Base-by-base conservation (phyloP, 2,113 vertebrate genomes). In the Grammomys surdaster region DNA sequence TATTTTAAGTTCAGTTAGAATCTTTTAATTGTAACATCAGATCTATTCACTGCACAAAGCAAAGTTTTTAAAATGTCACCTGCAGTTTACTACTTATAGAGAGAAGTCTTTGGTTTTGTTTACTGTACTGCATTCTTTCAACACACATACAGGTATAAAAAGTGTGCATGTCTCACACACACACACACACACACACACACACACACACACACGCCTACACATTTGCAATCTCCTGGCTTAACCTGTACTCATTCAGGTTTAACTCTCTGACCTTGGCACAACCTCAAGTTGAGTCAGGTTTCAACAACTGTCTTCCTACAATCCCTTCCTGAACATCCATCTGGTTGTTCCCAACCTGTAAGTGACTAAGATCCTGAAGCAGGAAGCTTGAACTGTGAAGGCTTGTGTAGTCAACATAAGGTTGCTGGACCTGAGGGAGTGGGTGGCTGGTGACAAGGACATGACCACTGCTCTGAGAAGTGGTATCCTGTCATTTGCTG, bases 321-420 rank as follows among this genome's bases (percentile, higher is more conserved):
- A 75, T 56, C 8, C 5, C 26, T 22, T 17, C 14, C 26, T 73
- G 67, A 24, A 26, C 33, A 54, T 1, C 40, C 26, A 1, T 1
- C 19, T 6, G 1, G 11, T 16, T 65, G 0, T 65, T 43, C n/a
- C 36, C n/a, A 65, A 19, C 8, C 28, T 28, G n/a, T 11, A 56
- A 46, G 46, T 31, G 43, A 70, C 58, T 70, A 70, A 70, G 33
- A 26, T n/a, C 67, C 67, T 13, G 8, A n/a, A 46, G 26, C 8
- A n/a, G 17, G 8, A 48, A 90, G 26, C 11, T 16, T 9, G 31
- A 54, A 7, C 7, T 10, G 1, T 28, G 24, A n/a, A 36, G n/a
- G 4, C 13, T 5, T 48, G 5, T 10, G 43, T 7, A 16, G 7
- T 3, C 40, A 33, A 46, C 0, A 0, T 10, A 28, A 10, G 22